Evolutionary conservation across 2,797 vertebrate genomes (phyloP), one percentile per base, ranked within the genome.

Genomic region (Oreochromis grahami): DNA sequence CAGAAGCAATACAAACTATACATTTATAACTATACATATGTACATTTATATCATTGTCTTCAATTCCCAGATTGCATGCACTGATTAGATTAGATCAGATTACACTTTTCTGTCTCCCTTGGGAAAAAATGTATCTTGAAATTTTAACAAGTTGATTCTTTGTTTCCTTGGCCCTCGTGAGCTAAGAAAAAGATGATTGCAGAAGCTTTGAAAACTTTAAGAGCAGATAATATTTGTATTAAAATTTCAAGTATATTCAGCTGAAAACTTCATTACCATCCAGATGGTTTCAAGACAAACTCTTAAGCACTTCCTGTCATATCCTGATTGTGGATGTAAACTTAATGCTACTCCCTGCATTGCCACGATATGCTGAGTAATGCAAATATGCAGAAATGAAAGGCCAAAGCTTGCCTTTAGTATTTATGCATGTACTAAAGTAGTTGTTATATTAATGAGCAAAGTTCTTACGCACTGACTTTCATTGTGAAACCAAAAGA

Each of bases 401-500:
- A 45, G 45, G 45, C 11, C 41, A 68, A 70, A 83, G 19, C 48
- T 41, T 63, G 38, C 58, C 14, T 84, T 53, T 63, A 13, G 17
- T 48, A 38, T 80, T 65, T 56, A 45, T 60, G 41, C 24, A 80
- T 38, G 26, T 32, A 15, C 53, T 4, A 8, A 19, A 77, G 51
- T 43, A 45, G 32, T 41, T 68, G 24, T 45, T 38, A 34, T 13
- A 24, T 83, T 32, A 56, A 24, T 29, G 21, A 85, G 38, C 81
- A 55, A 74, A 15, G 32, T 68, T 24, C 32, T 60, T 51, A 15
- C 14, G 21, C 21, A 5, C 7, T 34, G 34, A 7, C 60, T 83
- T 55, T 53, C 43, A 68, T n/a, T 72, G 4, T 83, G 52, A 84
- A 84, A 13, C 24, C 83, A 76, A 52, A 68, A 70, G 63, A 82